Base-by-base conservation (phyloP, 2,797 vertebrate species). In the Caiman crocodilus region DNA sequence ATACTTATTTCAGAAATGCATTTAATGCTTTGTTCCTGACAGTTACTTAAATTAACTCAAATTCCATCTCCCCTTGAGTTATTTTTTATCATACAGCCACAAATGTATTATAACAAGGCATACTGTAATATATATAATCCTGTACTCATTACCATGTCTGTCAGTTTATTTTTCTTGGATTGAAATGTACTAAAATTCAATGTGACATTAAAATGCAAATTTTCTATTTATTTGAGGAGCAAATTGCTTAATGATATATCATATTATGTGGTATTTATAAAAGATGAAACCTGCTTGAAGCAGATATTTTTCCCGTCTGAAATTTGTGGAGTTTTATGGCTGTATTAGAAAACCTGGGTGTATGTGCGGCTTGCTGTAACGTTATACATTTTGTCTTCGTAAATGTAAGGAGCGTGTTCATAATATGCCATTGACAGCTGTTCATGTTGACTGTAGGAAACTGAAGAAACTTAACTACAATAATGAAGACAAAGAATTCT, bases 101-200 rank as follows among this genome's bases (percentile, higher is more conserved):
- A 98, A 98, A 98, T 99, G 98, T 99, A 99, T 98, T 98, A 98
- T 99, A 98, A 98, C 97, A 98, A 98, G 98, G 98, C 98, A 98
- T 98, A 99, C 98, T 99, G 99, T 99, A 99, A 99, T 99, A 99
- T 99, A 98, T 98, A 97, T 98, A 98, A 97, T 96, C 98, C 97
- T 99, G 98, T 99, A 98, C 98, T 98, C 98, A 98, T 99, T 98
- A 98, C 97, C 98, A 96, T 98, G 98, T 98, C 98, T 98, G 98
- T 98, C 97, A 90, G 97, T 98, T 98, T 98, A 96, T 98, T 98
- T 98, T 98, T 93, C 96, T 98, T 99, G 97, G 96, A 98, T 98
- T 98, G 96, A 98, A 98, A 98, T 99, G 98, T 99, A 98, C 98
- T 98, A 98, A 98, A 98, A 98, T 98, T 98, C 98, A 98, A 87